Percentiles rank a stretch among this genome's conserved stretches.
These are phyloP conservation scores for Erythrolamprus reginae DNA, from an alignment of 2,113 vertebrate genomes.

Conservation along the genomic window DNA sequence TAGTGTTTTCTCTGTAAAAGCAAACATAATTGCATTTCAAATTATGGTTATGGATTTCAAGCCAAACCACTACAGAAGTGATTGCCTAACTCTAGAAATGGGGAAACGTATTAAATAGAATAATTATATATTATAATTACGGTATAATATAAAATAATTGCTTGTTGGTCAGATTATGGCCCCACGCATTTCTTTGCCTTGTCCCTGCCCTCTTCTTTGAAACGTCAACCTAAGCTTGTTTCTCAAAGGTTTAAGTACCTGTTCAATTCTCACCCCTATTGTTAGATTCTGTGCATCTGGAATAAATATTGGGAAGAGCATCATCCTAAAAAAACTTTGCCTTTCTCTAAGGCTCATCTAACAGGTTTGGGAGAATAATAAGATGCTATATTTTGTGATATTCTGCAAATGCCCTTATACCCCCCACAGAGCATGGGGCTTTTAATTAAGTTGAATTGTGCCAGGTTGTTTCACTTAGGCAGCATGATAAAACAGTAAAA, in stretches of 20 bases:
- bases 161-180: neutral
- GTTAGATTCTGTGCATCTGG: neutral
- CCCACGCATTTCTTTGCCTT: neutral
- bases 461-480: neutral
- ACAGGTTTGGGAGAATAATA: neutral
- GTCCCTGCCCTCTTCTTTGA: neutral
- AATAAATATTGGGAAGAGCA: neutral
- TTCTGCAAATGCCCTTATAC: neutral
- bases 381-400: neutral
- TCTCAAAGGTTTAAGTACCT: neutral
- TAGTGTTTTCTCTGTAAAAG: neutral
- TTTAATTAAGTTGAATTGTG: neutral
- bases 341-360: neutral
- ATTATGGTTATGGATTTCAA: neutral
- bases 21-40: neutral
- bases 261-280: neutral
- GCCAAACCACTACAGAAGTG: neutral
- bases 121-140: no score
- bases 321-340: neutral
- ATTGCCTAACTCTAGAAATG: neutral
- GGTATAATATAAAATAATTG: neutral
- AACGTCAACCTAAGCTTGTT: neutral
- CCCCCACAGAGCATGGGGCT: no score
- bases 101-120: neutral
- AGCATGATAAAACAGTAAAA: neutral